Evolutionary conservation across 2,113 vertebrate species (phyloP).

Genomic region (Nanorana parkeri): DNA sequence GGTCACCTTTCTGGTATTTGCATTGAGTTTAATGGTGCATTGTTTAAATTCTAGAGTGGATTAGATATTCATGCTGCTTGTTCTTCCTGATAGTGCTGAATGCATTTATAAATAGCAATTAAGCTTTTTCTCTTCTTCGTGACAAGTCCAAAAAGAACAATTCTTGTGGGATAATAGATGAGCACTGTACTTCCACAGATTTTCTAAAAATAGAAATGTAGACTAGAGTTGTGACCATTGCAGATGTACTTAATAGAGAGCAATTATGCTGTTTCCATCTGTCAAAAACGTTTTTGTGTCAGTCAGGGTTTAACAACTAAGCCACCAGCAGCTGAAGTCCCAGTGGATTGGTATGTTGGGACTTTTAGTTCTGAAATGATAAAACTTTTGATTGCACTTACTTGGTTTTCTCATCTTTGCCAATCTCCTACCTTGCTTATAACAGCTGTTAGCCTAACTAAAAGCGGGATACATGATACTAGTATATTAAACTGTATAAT

Average conservation of each 20-base stretch:
- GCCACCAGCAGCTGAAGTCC: no score
- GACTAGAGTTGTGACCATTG: not conserved
- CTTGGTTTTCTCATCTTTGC: no score
- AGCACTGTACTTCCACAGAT: not conserved
- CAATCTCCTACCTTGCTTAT: no score
- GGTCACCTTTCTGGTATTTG: conserved; percentile 11
- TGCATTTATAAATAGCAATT: conserved; percentile 40
- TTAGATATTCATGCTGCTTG: conserved; percentile 12
- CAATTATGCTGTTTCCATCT: not conserved
- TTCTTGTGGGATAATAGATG: conserved; percentile 19
- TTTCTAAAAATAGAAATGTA: conserved; percentile 27
- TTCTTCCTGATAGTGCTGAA: not conserved
- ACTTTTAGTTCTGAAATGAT: no score
- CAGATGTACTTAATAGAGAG: not conserved
- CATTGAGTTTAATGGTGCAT: not conserved
- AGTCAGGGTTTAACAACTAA: no score
- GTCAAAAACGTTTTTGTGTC: not conserved
- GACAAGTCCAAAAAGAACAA: conserved; percentile 3
- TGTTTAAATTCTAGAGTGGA: conserved; percentile 25
- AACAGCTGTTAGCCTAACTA: no score
- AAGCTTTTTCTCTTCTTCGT: conserved; percentile 14
- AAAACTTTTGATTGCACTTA: no score
- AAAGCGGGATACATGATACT: no score
- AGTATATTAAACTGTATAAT: no score
- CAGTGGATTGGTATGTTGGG: no score